Evolutionary conservation across 2,113 vertebrate genomes (phyloP).

Genomic region (Oreotrochilus melanogaster): DNA sequence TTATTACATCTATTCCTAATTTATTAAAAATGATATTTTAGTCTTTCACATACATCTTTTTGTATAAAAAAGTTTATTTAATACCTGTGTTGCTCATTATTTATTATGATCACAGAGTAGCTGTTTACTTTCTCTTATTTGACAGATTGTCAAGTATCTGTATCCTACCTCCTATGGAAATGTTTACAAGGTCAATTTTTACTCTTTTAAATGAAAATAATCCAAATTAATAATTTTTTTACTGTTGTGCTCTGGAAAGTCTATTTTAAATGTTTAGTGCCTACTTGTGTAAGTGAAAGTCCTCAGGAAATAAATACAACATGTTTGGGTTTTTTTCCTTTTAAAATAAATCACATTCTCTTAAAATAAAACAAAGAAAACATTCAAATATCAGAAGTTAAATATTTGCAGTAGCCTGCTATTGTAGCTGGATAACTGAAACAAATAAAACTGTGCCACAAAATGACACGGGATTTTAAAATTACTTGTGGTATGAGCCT

Average conservation of each 20-base stretch:
- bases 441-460: neutral
- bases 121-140: conserved; percentile 80
- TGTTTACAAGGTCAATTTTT: conserved; percentile 83
- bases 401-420: neutral
- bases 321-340: neutral
- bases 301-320: conserved; percentile 59
- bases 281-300: conserved; percentile 33
- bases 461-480: neutral
- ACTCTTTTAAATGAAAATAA: conserved; percentile 63
- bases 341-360: neutral
- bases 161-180: conserved; percentile 85
- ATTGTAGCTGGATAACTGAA: neutral
- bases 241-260: conserved; percentile 53
- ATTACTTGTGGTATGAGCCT: neutral
- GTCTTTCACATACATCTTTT: conserved; percentile 42
- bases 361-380: neutral
- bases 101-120: conserved; percentile 78
- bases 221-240: conserved; percentile 60
- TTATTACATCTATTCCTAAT: conserved; percentile 68
- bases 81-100: conserved; percentile 75
- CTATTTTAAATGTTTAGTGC: conserved; percentile 56
- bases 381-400: neutral
- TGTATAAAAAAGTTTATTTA: conserved; percentile 76
- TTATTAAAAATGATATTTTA: conserved; percentile 75
- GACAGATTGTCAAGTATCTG: conserved; percentile 76